These are phyloP conservation scores for Noctilio leporinus DNA, from an alignment of 2,113 vertebrate genomes.

Conservation along the genomic window DNA sequence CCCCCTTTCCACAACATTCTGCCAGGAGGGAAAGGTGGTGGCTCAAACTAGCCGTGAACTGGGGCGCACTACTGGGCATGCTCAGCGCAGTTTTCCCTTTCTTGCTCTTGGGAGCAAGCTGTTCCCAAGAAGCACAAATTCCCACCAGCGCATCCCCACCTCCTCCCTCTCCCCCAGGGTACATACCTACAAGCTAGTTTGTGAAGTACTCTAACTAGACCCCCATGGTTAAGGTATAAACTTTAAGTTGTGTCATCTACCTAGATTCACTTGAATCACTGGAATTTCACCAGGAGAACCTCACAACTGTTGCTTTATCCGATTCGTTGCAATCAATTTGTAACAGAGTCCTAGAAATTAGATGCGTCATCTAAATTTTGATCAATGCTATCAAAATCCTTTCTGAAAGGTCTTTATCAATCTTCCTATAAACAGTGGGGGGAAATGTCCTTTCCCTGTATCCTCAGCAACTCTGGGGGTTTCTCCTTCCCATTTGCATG, in stretches of 20 bases:
- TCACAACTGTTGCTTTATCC: too few species aligned
- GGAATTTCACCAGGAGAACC: background rate
- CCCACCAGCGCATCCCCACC: background rate
- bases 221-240: too few species aligned
- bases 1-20: background rate
- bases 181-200: background rate
- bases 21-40: background rate
- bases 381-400: background rate
- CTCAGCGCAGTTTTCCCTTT: background rate
- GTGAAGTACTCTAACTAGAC: background rate
- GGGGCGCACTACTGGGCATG: background rate
- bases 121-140: background rate
- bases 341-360: background rate
- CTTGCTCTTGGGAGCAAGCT: background rate
- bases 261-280: background rate
- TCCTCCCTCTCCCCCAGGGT: rapidly evolving
- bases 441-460: background rate
- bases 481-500: background rate
- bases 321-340: background rate
- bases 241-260: background rate
- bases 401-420: background rate
- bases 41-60: background rate
- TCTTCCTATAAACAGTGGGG: background rate
- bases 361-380: background rate
- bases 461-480: background rate